A percentile compares a stretch with the other conserved stretches of the same genome.
Evolutionary conservation across 37 sponge, comb jelly and placozoan genomes (phyloP).

Genomic region (Chondrosia reniformis): DNA sequence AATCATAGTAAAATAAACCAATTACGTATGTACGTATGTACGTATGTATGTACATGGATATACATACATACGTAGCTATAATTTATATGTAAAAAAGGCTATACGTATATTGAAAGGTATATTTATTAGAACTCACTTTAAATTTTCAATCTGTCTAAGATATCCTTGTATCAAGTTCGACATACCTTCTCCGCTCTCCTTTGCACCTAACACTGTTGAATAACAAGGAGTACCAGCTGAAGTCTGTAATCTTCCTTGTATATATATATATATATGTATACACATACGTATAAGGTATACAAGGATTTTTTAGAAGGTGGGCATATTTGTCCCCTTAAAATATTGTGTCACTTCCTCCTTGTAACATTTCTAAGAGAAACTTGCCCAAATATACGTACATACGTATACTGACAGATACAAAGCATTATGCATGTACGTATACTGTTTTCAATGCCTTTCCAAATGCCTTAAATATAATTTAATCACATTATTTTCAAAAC

Average conservation of each 20-base stretch:
- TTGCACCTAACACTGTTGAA: conserved; percentile 7
- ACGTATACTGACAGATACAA: neutral
- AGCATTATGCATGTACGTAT: neutral
- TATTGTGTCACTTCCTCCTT: neutral
- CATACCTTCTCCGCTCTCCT: conserved; percentile 32
- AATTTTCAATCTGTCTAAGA: conserved; percentile 81
- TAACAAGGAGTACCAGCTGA: no score
- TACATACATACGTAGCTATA: neutral
- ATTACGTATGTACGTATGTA: neutral
- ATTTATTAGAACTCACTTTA: conserved; percentile 64
- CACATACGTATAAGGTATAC: neutral
- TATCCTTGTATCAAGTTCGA: conserved; percentile 69
- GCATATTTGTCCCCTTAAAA: no score
- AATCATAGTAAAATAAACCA: neutral
- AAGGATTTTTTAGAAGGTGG: no score
- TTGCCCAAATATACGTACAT: neutral
- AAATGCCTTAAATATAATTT: neutral
- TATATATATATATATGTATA: neutral
- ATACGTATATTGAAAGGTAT: neutral
- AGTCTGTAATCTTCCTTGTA: no score
- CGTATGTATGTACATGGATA: neutral
- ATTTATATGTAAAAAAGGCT: neutral
- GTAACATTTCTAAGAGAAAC: neutral
- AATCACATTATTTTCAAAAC: no score
- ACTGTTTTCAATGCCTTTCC: no score